Evolutionary conservation across 1,140 invertebrate genomes (phyloP).

Genomic region (Notospermus geniculatus): DNA sequence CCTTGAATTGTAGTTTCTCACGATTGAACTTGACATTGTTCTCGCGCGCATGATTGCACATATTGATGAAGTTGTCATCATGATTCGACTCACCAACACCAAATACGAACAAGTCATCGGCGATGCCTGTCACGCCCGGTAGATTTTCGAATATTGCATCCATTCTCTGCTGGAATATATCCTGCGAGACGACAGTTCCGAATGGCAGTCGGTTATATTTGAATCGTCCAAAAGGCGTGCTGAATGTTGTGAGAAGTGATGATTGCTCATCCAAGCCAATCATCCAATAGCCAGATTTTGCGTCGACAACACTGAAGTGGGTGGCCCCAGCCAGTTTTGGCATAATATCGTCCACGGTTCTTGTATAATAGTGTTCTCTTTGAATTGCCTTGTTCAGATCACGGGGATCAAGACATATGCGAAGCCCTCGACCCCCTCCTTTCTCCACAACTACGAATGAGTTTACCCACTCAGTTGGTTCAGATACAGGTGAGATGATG

Average conservation of each 20-base stretch:
- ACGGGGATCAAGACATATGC: conserved; percentile 28
- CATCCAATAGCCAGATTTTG: conserved; percentile 37
- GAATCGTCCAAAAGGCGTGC: conserved; percentile 1
- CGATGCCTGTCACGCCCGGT: background rate
- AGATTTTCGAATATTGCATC: conserved; percentile 1
- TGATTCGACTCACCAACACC: no score
- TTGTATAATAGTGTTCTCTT: conserved; percentile 23
- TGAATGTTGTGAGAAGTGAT: background rate
- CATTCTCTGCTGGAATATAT: background rate
- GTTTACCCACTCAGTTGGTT: no score
- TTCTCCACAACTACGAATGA: no score
- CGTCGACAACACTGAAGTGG: conserved; percentile 27
- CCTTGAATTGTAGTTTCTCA: no score
- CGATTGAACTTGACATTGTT: no score
- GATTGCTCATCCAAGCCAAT: conserved; percentile 17
- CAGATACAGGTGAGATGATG: no score
- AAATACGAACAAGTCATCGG: no score
- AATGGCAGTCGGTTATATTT: background rate
- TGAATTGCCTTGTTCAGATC: conserved; percentile 39
- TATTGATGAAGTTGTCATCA: no score
- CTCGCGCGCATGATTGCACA: no score
- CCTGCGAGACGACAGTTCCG: background rate
- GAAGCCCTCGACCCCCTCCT: no score
- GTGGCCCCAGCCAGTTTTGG: conserved; percentile 16
- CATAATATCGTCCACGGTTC: conserved; percentile 31